Evolutionary conservation across 2,113 vertebrate genomes (phyloP), one percentile per base, ranked within the genome.

Genomic region (Pelecanus crispus): DNA sequence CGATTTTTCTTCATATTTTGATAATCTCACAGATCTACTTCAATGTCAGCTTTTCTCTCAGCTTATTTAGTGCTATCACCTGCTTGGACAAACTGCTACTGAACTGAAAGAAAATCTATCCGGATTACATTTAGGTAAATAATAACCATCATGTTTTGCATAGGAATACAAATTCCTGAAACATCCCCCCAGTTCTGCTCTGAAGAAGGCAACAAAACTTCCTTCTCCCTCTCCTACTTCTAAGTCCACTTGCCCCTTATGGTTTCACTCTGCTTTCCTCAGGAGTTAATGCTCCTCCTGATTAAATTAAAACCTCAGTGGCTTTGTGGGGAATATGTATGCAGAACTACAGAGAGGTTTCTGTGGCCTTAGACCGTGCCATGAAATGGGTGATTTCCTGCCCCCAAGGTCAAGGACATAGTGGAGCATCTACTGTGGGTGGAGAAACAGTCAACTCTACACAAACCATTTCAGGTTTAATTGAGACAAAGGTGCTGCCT

Each of bases 1-100:
- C 15, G 70, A 73, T 78, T 95, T 96, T 90, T 88, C 47, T 95
- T 90, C 29, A 36, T 77, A 91, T 85, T 74, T 67, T 84, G 22
- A 59, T 56, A 40, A 56, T 61, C 29, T 32, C 44, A 40, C 40
- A 44, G 62, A 80, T 22, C 29, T 74, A 19, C 15, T 73, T 66
- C 73, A 52, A 14, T 6, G 9, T 11, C 65, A 74, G 38, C 26
- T 81, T 81, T 72, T 86, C 36, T 45, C 19, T 44, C 36, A 11
- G 32, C 50, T 68, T 81, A 56, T 73, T 91, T 70, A 72, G 44
- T 68, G 13, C 11, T 56, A n/a, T 67, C 73, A 70, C 31, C n/a
- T 87, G 56, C 42, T 49, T 72, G 31, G 18, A 34, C 47, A 79
- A 59, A 95, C 44, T 45, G 32, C 24, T 53, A 56, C n/a, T 40